These are phyloP conservation scores for Aptenodytes forsteri DNA, from an alignment of 2,113 vertebrate genomes.

Conservation along the genomic window DNA sequence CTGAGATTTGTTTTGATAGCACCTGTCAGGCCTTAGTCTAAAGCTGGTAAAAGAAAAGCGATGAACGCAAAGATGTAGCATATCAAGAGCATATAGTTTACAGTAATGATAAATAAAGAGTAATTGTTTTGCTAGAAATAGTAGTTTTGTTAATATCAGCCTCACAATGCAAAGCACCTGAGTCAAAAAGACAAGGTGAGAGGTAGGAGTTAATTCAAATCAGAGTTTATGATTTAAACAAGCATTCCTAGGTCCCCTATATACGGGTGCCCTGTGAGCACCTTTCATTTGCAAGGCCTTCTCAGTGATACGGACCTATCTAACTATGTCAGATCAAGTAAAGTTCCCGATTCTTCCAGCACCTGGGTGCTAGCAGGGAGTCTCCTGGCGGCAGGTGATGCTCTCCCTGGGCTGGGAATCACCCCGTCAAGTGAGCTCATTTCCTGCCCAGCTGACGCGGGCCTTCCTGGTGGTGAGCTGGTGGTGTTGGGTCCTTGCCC, in stretches of 20 bases:
- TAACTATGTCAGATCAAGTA: too few relatives aligned
- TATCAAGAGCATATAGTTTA: background rate
- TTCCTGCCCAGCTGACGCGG: slow-evolving; percentile 59
- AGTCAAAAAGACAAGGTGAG: background rate
- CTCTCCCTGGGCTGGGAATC: background rate
- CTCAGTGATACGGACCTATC: background rate
- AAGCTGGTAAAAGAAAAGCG: background rate
- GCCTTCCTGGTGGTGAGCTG: slow-evolving; percentile 36
- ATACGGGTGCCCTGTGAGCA: background rate
- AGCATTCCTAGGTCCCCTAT: background rate
- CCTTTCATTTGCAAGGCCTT: background rate
- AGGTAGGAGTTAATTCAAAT: background rate
- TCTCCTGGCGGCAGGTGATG: background rate
- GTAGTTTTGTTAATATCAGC: background rate
- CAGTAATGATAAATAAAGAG: background rate
- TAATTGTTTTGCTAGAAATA: background rate
- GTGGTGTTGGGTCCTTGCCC: slow-evolving; percentile 61
- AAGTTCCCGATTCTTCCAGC: background rate
- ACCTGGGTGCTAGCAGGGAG: background rate
- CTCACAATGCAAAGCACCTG: background rate
- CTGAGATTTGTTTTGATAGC: background rate
- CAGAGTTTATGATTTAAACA: background rate
- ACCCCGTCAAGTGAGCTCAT: slow-evolving; percentile 2
- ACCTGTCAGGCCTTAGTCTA: background rate
- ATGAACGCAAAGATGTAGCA: background rate